Base-by-base conservation (phyloP, 2,888 invertebrate species). In the Synergus laeviventris region DNA sequence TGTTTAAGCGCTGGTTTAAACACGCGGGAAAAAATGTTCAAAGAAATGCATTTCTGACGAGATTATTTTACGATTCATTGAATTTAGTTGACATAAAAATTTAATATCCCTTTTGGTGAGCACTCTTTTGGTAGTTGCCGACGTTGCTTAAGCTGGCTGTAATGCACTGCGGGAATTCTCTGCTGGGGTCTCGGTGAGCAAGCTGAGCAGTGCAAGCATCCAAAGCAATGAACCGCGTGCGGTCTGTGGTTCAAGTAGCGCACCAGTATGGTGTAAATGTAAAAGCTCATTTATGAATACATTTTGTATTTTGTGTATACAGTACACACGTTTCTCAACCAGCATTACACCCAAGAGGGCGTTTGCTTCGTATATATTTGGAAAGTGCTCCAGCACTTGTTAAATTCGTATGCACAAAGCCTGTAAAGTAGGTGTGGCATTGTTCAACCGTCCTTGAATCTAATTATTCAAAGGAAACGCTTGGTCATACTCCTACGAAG, bases 401-500 rank as follows among this genome's bases (percentile, higher is more conserved):
- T 77, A 62, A 70, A 38, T 77, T 38, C 5, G 39, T 9, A 39
- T 12, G 16, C 36, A 5, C 36, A 11, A 56, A 56, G 74, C 77
- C 77, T 70, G 74, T 77, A 77, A 82, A 84, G 82, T 84, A 84
- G 86, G 84, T 85, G 85, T 86, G 87, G 82, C 86, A 86, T 88
- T 86, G 87, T 85, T 83, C 84, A 82, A 62, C 61, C 80, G 85
- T 83, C 87, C 86, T 87, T 87, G 86, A 83, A 84, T 87, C 84
- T 87, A 87, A 89, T 89, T 88, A 88, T 87, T 88, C 86, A 81
- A 76, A 84, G 82, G 82, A 86, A 85, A 81, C 81, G 81, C 4
- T 82, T 82, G 81, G 81, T 80, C 81, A 76, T 79, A 74, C 45
- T 16, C n/a, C 11, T 54, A 9, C 18, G 54, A 54, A 54, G 18